Evolutionary conservation across 1,140 invertebrate species (phyloP), one percentile per base, ranked within the genome.

Genomic region (Metaphire vulgaris): DNA sequence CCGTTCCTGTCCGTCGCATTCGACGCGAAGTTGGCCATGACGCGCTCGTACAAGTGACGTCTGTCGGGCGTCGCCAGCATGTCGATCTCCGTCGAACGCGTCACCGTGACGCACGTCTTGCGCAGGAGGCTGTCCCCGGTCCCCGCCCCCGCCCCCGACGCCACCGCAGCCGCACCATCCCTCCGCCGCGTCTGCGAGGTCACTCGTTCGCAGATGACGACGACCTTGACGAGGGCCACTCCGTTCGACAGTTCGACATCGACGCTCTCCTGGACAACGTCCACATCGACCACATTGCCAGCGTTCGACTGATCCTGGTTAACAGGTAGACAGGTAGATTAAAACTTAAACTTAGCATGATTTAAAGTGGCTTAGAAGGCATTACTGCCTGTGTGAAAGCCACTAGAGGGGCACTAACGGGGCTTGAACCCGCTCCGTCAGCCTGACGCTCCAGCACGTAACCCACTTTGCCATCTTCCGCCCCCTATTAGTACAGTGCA

Each of bases 51-150:
- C 56, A 85, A 71, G 14, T 81, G 80, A 26, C 82, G 76, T 26
- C 83, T 79, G 74, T 85, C 82, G 68, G 83, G 83, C 33, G 82
- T 85, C 33, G 83, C 83, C 28, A 29, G 74, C 26, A 86, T 79
- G 76, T 86, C 83, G 26, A 86, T 82, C 75, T 86, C 83, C 64
- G 84, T 84, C 30, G 81, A 78, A 21, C 84, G 72, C 21, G 84
- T 86, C 6, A 86, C 83, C 66, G 84, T 84, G 16, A 84, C 84
- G 33, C 82, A 80, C 28, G 81, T 84, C 78, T 85, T 86, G 16
- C 83, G 76, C 83, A 83, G 85, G 2, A 84, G 81, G 6, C 21
- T 6, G 21, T 21, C 41, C 6, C 41, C 41, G 41, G 6, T 56
- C n/a, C n/a, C n/a, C n/a, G n/a, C n/a, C n/a, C n/a, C n/a, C n/a